Conservation (phyloP, 92 coral and sea anemone genomes). For the Palythoa grandis region DNA sequence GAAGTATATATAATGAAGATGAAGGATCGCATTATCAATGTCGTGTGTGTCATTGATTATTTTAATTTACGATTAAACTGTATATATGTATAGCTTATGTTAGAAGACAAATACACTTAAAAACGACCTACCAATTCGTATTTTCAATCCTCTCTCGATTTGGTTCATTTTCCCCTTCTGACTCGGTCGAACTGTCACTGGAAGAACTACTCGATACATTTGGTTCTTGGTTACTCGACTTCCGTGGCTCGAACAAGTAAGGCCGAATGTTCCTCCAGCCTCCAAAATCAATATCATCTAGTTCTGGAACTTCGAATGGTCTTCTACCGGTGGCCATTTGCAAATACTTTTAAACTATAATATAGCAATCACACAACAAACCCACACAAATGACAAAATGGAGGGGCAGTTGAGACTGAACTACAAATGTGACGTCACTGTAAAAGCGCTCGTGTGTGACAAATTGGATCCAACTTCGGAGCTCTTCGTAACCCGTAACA, state of each 20-base stretch:
- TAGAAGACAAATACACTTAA: not conserved
- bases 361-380: not conserved
- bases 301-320: constrained; percentile 10
- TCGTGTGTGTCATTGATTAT: not conserved
- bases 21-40: not conserved
- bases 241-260: constrained; percentile 14
- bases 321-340: constrained; percentile 9
- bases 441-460: not conserved
- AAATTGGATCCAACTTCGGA: constrained; percentile 7
- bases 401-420: not conserved
- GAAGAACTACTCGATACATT: not conserved
- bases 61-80: not conserved
- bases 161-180: constrained; percentile 14
- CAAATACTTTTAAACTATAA: not conserved
- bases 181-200: not conserved
- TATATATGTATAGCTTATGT: not conserved
- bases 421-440: constrained; percentile 21
- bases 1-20: not conserved
- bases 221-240: not conserved
- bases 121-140: constrained; percentile 28
- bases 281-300: constrained; percentile 27
- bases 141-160: constrained; percentile 19
- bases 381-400: not conserved
- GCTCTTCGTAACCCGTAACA: not conserved
- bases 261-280: constrained; percentile 10